These are phyloP conservation scores for Pangasius macronema DNA, from an alignment of 2,797 vertebrate species.

Conservation along the genomic window DNA sequence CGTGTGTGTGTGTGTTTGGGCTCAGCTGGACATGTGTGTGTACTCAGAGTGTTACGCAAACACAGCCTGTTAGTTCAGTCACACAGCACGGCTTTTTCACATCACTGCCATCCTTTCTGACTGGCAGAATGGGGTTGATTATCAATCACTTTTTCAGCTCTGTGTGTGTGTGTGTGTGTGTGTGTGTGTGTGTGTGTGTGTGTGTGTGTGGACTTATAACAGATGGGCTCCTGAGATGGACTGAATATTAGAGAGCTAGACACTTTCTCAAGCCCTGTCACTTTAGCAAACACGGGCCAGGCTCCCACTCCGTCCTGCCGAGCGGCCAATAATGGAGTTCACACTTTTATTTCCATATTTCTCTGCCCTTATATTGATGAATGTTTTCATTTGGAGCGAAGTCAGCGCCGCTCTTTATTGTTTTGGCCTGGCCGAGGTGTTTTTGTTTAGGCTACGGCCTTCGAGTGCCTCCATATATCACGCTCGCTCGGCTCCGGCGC, in stretches of 20 bases:
- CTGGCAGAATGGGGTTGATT: conserved; percentile 58
- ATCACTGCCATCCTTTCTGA: conserved; percentile 39
- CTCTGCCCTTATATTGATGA: conserved; percentile 54
- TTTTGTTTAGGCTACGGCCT: conserved; percentile 59
- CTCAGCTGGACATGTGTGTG: conserved; percentile 3
- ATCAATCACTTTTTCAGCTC: conserved; percentile 49
- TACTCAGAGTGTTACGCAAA: conserved; percentile 45
- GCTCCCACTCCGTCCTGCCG: conserved; percentile 58
- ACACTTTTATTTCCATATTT: conserved; percentile 53
- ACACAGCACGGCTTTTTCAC: conserved; percentile 37
- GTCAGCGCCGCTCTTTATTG: conserved; percentile 54
- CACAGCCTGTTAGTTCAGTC: conserved; percentile 42
- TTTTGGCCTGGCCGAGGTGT: conserved; percentile 66
- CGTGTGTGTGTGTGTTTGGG: conserved; percentile 1
- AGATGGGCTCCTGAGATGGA: conserved; percentile 30
- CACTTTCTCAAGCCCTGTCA: conserved; percentile 51
- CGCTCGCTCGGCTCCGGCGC: conserved; percentile 33
- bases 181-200: conserved; percentile 20
- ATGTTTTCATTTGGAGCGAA: conserved; percentile 62
- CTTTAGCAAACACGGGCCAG: conserved; percentile 55
- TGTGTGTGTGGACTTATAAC: conserved; percentile 9
- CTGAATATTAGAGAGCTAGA: conserved; percentile 40
- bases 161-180: conserved; percentile 25
- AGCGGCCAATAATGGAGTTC: conserved; percentile 60
- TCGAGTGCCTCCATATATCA: conserved; percentile 49